A percentile compares a stretch with the other conserved stretches of the same genome.
These are phyloP conservation scores for Aphelocoma californica DNA, from an alignment of 2,797 vertebrate species.

Conservation along the genomic window DNA sequence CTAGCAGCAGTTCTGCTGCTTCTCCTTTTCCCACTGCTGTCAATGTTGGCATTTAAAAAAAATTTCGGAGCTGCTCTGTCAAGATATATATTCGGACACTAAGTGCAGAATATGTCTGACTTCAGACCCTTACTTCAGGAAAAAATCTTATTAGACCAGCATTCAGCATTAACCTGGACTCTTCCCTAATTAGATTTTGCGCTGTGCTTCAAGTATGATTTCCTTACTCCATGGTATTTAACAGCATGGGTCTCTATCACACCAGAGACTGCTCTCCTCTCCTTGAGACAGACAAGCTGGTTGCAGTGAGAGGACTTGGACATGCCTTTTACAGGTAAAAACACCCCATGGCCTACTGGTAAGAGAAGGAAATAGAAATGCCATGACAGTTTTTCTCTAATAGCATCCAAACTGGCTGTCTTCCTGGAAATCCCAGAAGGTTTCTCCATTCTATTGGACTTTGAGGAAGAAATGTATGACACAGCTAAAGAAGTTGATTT, in stretches of 20 bases:
- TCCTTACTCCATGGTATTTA: background rate
- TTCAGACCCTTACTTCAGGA: background rate
- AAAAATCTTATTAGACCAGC: background rate
- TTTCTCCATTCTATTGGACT: background rate
- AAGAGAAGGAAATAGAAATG: background rate
- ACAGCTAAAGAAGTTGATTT: background rate
- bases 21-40: background rate
- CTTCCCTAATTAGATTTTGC: background rate
- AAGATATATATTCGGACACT: background rate
- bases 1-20: background rate
- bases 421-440: background rate
- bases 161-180: background rate
- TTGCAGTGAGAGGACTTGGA: background rate
- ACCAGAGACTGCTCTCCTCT: background rate
- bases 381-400: background rate
- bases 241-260: background rate
- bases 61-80: background rate
- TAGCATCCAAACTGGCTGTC: background rate
- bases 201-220: background rate
- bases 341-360: rapidly evolving
- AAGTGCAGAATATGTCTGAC: background rate
- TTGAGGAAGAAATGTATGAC: background rate
- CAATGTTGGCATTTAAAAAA: background rate
- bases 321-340: background rate
- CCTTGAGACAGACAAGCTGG: background rate